A percentile compares a stretch with the other conserved stretches of the same genome.
Evolutionary conservation across 2,113 vertebrate species (phyloP).

Genomic region (Syngnathoides biaculeatus): DNA sequence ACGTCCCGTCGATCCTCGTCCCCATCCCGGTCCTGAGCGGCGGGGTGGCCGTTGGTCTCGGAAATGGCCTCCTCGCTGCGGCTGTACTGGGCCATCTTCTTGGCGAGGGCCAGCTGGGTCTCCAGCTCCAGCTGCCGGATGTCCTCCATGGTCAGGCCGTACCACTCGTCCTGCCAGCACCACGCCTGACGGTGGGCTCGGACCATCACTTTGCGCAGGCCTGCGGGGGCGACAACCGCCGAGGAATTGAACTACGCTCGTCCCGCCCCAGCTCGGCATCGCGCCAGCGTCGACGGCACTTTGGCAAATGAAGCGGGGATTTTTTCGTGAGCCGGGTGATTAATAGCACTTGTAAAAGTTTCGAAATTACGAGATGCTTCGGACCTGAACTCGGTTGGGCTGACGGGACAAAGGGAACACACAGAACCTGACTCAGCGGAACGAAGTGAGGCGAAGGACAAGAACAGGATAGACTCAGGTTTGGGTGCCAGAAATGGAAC

Average conservation of each 20-base stretch:
- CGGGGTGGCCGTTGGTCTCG: conserved; percentile 48
- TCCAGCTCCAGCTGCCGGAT: conserved; percentile 94
- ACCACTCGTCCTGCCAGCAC: conserved; percentile 99
- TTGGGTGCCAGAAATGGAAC: neutral
- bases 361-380: neutral
- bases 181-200: conserved; percentile 95
- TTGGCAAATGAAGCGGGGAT: neutral
- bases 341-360: neutral
- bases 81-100: conserved; percentile 93
- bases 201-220: conserved; percentile 94
- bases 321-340: neutral
- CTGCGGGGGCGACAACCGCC: conserved; percentile 57
- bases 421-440: neutral
- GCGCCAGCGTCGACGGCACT: neutral
- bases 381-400: neutral
- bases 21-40: conserved; percentile 64
- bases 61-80: conserved; percentile 61
- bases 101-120: conserved; percentile 88
- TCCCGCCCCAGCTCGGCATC: neutral
- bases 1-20: conserved; percentile 57
- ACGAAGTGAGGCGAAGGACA: neutral
- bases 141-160: conserved; percentile 92
- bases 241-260: neutral
- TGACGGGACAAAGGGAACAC: neutral
- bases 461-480: neutral